Evolutionary conservation across 2,797 vertebrate species (phyloP), one percentile per base, ranked within the genome.

Genomic region (Sparidentex hasta): DNA sequence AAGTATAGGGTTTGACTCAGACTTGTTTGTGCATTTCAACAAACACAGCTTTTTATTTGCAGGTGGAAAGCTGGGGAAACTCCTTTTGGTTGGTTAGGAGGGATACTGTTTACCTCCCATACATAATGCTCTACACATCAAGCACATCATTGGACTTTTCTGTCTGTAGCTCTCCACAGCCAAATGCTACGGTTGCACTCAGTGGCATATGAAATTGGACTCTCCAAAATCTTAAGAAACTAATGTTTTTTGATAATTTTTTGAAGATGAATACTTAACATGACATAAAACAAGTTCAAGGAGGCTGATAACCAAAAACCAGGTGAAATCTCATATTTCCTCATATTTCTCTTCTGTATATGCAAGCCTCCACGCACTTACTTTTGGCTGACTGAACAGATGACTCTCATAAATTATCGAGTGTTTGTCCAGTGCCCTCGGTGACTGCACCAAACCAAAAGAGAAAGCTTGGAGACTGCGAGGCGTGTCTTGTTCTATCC

Each of bases 331-430:
- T n/a, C n/a, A n/a, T n/a, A n/a, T n/a, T n/a, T 50, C n/a, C 43
- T 70, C 13, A 47, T 44, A 76, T 74, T 65, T 61, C 56, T 33
- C 6, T 58, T 68, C 65, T n/a, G 46, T 56, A 55, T 81, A 25
- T 67, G 29, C 59, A 47, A 38, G 65, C 23, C 33, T 51, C 41
- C 27, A 20, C 58, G 5, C 16, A 54, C 57, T 46, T 54, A 38
- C 61, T 27, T 65, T 69, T 75, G 71, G 71, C 59, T 72, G 70
- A 80, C 69, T 69, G 56, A 79, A 69, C 76, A 64, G 63, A 81
- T 65, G 47, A 71, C 41, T 65, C 47, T 65, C 47, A 74, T 84
- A 69, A 74, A 80, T 82, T 21, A 82, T 76, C n/a, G 41, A 74
- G 65, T 55, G 23, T 50, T 55, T 73, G 64, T 68, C 64, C 20